Conservation (phyloP, 2,113 vertebrate genomes). For the Menidia beryllina region DNA sequence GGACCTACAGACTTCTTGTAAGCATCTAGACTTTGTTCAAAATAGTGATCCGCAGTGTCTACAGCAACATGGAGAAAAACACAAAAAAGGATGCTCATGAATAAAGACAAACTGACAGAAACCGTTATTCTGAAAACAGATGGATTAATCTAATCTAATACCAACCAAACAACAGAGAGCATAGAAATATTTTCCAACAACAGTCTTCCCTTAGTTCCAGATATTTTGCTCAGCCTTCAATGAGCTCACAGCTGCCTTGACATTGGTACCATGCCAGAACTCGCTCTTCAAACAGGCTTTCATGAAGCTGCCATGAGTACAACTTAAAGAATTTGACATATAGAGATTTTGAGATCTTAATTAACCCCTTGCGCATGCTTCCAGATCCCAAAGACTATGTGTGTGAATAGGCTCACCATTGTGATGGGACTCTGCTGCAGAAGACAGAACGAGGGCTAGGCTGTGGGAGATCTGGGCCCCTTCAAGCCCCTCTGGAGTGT, state of each 20-base stretch:
- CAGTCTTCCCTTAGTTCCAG: constrained; percentile 5
- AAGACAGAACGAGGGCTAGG: constrained; percentile 71
- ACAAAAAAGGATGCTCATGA: background rate
- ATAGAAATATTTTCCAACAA: background rate
- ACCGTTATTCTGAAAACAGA: background rate
- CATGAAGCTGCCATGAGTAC: constrained; percentile 28
- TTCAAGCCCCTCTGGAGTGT: constrained; percentile 67
- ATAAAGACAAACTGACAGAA: background rate
- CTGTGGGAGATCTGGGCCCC: constrained; percentile 75
- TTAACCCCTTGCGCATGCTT: constrained; percentile 17
- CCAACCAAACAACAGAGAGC: background rate
- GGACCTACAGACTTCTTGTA: constrained; percentile 65
- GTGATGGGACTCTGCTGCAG: constrained; percentile 69
- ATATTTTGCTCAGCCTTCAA: constrained; percentile 8
- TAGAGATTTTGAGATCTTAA: constrained; percentile 29
- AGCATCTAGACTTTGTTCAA: constrained; percentile 78
- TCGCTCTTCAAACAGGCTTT: constrained; percentile 17
- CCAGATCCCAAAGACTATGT: constrained; percentile 9
- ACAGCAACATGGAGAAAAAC: constrained; percentile 11
- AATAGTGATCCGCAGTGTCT: constrained; percentile 77
- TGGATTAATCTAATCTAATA: background rate
- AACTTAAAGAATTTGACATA: constrained; percentile 44
- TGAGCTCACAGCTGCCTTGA: background rate
- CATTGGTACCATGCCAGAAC: constrained; percentile 10
- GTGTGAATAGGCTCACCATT: constrained; percentile 74